phyloP scores from a whole-genome alignment of 1,140 invertebrate species.

The Trissolcus basalis region DNA sequence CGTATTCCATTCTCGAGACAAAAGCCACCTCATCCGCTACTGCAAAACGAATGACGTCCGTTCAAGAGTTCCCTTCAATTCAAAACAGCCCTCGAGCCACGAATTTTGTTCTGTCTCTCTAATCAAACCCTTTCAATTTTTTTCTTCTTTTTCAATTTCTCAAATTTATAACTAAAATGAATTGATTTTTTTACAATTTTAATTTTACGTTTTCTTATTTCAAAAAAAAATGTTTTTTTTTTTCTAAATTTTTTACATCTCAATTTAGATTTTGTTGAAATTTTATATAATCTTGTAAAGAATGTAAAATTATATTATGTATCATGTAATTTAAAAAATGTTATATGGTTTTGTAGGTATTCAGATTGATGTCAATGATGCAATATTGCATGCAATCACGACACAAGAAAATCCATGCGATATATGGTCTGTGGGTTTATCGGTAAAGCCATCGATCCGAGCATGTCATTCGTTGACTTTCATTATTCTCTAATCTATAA shows the following conservation, averaged over 20 bases:
- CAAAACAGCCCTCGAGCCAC: constrained; percentile 39
- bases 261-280: too few species aligned
- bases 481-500: constrained; percentile 59
- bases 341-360: too few species aligned
- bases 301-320: too few species aligned
- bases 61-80: constrained; percentile 46
- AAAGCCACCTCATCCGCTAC: constrained; percentile 55
- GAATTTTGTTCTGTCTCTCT: constrained; percentile 34
- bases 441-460: constrained; percentile 43
- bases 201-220: too few species aligned
- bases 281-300: too few species aligned
- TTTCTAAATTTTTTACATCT: too few species aligned
- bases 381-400: constrained; percentile 42
- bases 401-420: constrained; percentile 41
- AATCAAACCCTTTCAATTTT: constrained; percentile 19
- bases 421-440: constrained; percentile 51
- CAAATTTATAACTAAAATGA: too few species aligned
- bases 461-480: constrained; percentile 54
- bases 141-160: too few species aligned
- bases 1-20: constrained; percentile 58
- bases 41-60: constrained; percentile 58
- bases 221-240: too few species aligned
- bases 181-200: too few species aligned
- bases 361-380: too few species aligned
- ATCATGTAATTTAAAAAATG: too few species aligned